phyloP scores from a whole-genome alignment of 2,888 invertebrate species.

The Drosophila incognita region DNA sequence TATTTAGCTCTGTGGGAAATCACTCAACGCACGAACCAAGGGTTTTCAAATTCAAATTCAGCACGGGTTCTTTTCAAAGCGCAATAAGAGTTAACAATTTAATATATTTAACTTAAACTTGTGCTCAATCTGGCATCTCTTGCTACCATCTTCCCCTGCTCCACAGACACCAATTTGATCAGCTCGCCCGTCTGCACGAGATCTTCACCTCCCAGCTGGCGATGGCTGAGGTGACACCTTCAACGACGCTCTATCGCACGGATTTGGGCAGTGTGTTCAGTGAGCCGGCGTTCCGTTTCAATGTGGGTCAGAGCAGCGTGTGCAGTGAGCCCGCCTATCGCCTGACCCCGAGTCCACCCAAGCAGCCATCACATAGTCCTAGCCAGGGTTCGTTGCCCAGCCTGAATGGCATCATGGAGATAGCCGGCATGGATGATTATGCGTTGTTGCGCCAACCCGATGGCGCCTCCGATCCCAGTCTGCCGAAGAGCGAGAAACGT shows the following conservation, averaged over 20 bases:
- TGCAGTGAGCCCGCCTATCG: conserved; percentile 94
- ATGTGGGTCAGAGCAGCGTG: conserved; percentile 90
- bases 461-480: conserved; percentile 96
- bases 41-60: neutral
- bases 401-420: conserved; percentile 89
- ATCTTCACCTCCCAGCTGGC: conserved; percentile 92
- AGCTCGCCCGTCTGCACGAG: conserved; percentile 92
- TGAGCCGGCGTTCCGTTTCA: conserved; percentile 85
- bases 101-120: neutral
- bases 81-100: neutral
- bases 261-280: conserved; percentile 85
- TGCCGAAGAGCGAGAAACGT: conserved; percentile 85
- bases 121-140: neutral
- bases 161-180: conserved; percentile 88
- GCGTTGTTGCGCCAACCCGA: conserved; percentile 94
- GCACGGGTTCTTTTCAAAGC: neutral
- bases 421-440: conserved; percentile 87
- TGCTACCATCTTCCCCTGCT: neutral
- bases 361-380: conserved; percentile 85
- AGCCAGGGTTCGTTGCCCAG: conserved; percentile 86
- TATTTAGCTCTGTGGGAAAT: no score
- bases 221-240: conserved; percentile 89
- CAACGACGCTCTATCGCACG: conserved; percentile 86
- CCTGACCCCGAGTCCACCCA: conserved; percentile 84
- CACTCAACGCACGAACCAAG: no score